Evolutionary conservation across 2,888 invertebrate species (phyloP).

Genomic region (Eupithecia dodoneata): DNA sequence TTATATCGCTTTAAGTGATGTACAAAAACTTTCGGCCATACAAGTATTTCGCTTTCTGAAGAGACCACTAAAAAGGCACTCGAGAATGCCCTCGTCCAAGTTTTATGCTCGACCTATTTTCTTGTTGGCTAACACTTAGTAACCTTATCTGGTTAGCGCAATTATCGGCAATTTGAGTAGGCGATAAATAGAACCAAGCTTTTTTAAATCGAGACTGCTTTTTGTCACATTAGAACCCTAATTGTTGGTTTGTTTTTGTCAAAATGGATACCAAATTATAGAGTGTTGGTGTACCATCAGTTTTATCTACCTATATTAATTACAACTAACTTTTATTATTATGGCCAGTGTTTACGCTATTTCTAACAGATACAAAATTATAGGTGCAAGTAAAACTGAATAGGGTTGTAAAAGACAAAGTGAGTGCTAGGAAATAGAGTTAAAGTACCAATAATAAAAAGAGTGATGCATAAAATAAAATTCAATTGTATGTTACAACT

Average conservation of each 20-base stretch:
- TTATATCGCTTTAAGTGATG: not conserved
- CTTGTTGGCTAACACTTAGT: conserved; percentile 53
- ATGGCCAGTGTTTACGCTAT: not conserved
- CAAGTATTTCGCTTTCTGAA: conserved; percentile 47
- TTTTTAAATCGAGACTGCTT: conserved; percentile 27
- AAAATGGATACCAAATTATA: not conserved
- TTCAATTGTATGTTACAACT: not conserved
- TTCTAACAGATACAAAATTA: not conserved
- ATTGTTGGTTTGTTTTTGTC: conserved; percentile 13
- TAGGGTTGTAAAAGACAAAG: conserved; percentile 1
- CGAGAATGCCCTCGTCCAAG: conserved; percentile 43
- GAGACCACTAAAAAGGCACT: conserved; percentile 50
- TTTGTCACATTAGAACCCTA: conserved; percentile 30
- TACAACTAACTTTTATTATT: not conserved
- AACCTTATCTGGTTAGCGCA: conserved; percentile 52
- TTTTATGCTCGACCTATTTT: conserved; percentile 54
- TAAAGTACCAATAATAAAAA: not conserved
- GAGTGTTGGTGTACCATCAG: not conserved
- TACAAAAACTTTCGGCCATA: conserved; percentile 10
- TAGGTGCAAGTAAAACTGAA: not conserved
- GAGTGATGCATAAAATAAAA: not conserved
- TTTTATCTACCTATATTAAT: not conserved
- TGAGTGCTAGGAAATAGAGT: not conserved
- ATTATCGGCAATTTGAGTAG: conserved; percentile 48
- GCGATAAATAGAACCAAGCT: conserved; percentile 32